Percentiles rank a stretch among this genome's conserved stretches.
phyloP scores from a whole-genome alignment of 2,888 invertebrate genomes.

The Seira musarum region DNA sequence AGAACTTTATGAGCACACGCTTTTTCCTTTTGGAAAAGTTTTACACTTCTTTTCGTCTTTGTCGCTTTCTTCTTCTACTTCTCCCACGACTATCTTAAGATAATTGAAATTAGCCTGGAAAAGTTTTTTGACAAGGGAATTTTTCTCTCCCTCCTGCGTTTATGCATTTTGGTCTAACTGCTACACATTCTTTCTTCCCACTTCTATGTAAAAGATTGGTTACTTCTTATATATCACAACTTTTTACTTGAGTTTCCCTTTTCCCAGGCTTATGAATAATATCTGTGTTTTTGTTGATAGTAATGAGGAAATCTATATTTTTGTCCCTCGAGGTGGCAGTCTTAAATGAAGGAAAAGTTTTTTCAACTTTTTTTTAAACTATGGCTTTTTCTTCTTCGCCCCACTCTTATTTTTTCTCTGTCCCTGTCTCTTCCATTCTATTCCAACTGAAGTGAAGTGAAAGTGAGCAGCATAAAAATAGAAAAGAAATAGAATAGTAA shows the following conservation, averaged over 20 bases:
- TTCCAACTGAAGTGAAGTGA: conserved; percentile 14
- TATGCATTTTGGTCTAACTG: background rate
- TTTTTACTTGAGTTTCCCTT: background rate
- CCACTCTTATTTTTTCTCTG: conserved; percentile 23
- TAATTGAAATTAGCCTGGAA: conserved; percentile 55
- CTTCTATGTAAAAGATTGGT: background rate
- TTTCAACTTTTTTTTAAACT: background rate
- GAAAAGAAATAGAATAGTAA: conserved; percentile 39
- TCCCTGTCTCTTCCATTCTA: conserved; percentile 31
- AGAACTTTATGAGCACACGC: background rate
- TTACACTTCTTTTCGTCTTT: background rate
- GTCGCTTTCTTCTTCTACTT: conserved; percentile 20
- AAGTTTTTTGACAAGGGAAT: conserved; percentile 48
- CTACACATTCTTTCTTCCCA: background rate
- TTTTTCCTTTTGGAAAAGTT: conserved; percentile 25
- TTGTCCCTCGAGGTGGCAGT: conserved; percentile 40
- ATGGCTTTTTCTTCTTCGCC: conserved; percentile 30
- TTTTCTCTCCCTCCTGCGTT: conserved; percentile 25
- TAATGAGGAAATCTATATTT: conserved; percentile 34
- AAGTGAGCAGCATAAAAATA: conserved; percentile 30
- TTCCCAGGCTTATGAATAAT: conserved; percentile 41
- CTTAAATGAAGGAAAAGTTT: conserved; percentile 19
- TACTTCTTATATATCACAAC: background rate
- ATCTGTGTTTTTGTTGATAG: conserved; percentile 36
- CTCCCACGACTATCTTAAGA: conserved; percentile 43